These are phyloP conservation scores for Sphinx pinastri DNA, from an alignment of 2,888 invertebrate species.

Conservation along the genomic window DNA sequence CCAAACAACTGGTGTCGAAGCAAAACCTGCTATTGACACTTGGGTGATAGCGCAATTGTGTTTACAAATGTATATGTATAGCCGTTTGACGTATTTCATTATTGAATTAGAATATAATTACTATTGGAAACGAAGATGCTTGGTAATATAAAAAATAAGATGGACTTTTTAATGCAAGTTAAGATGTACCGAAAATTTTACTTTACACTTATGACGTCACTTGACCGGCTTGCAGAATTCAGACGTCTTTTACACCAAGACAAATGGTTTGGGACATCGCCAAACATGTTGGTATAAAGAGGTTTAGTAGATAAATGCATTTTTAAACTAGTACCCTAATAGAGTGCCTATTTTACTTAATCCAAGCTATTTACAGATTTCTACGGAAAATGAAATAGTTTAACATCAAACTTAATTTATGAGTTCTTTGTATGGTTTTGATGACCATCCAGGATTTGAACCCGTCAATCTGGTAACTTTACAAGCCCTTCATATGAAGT, in stretches of 20 bases:
- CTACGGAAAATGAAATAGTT: too few species aligned
- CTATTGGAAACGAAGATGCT: not conserved
- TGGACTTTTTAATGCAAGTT: not conserved
- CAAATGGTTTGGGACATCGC: not conserved
- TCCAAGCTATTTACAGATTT: too few species aligned
- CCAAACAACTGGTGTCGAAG: conserved; percentile 79
- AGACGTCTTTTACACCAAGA: not conserved
- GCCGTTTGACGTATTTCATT: conserved; percentile 8
- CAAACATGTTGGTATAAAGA: not conserved
- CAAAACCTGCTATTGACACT: conserved; percentile 79
- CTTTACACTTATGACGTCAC: conserved; percentile 3
- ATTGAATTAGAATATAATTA: not conserved
- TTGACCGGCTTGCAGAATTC: conserved; percentile 3
- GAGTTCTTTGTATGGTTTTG: too few species aligned
- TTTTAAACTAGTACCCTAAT: not conserved
- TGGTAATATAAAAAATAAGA: not conserved
- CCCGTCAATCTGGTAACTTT: too few species aligned
- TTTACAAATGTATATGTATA: conserved; percentile 18
- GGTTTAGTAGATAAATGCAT: not conserved
- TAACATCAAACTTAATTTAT: too few species aligned
- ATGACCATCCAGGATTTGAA: too few species aligned
- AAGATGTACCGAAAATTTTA: not conserved
- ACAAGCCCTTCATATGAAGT: conserved; percentile 12
- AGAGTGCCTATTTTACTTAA: too few species aligned
- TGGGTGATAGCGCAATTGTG: conserved; percentile 68